Percentiles rank a stretch among this genome's conserved stretches.
These are phyloP conservation scores for Parnassius mnemosyne DNA, from an alignment of 2,888 invertebrate genomes.

Conservation along the genomic window DNA sequence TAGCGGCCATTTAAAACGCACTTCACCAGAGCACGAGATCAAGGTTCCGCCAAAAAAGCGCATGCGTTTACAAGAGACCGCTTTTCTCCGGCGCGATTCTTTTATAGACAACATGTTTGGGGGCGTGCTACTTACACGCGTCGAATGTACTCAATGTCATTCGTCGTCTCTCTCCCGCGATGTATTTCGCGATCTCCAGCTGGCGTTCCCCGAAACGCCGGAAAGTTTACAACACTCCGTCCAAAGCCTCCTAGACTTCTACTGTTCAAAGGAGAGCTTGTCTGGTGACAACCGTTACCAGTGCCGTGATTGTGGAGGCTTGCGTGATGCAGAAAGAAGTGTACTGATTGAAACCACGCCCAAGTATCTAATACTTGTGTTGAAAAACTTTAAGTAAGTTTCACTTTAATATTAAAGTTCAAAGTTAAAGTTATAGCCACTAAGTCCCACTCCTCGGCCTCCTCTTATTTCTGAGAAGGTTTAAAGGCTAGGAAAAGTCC, in stretches of 20 bases:
- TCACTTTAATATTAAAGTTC: background rate
- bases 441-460: too few relatives aligned
- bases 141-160: conserved; percentile 86
- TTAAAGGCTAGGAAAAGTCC: too few relatives aligned
- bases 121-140: conserved; percentile 87
- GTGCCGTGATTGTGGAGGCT: conserved; percentile 86
- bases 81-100: conserved; percentile 39
- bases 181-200: conserved; percentile 89
- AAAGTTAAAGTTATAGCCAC: too few relatives aligned
- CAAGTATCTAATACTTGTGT: conserved; percentile 87
- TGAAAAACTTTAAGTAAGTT: conserved; percentile 86
- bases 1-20: conserved; percentile 32
- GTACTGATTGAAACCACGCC: conserved; percentile 85
- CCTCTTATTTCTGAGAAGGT: too few relatives aligned
- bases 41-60: conserved; percentile 48
- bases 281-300: conserved; percentile 90
- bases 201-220: conserved; percentile 85
- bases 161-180: conserved; percentile 87
- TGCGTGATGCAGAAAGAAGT: conserved; percentile 86
- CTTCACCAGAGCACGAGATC: background rate
- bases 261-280: conserved; percentile 87
- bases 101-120: conserved; percentile 86
- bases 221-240: conserved; percentile 80
- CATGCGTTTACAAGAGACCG: background rate
- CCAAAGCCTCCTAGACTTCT: conserved; percentile 89